Conservation (phyloP, 2,797 vertebrate species). For the Acridotheres tristis region DNA sequence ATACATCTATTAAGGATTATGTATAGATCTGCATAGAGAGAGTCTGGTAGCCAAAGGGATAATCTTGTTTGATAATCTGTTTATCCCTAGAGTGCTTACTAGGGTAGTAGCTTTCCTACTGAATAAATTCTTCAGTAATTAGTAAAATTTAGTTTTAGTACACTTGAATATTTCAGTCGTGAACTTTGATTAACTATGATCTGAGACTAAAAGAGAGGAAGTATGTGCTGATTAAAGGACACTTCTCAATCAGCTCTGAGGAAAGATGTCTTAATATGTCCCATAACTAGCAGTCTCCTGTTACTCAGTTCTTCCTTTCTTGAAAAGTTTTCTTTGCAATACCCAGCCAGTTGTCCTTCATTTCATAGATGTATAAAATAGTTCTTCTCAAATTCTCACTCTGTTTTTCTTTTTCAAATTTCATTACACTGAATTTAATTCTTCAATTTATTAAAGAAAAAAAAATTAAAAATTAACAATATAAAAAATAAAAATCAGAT, state of each 20-base stretch:
- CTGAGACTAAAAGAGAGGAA: background rate
- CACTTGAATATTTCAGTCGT: background rate
- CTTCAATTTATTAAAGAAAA: background rate
- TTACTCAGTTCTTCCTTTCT: background rate
- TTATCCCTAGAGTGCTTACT: background rate
- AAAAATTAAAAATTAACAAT: background rate
- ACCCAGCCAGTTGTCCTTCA: background rate
- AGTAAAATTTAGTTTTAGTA: background rate
- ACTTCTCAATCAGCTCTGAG: background rate
- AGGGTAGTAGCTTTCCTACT: background rate
- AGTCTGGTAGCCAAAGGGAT: background rate
- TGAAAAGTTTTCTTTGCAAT: background rate
- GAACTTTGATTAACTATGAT: background rate
- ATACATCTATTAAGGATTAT: background rate
- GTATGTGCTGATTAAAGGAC: background rate
- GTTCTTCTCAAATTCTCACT: background rate
- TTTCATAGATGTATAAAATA: background rate
- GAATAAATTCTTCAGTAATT: background rate
- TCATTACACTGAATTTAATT: background rate
- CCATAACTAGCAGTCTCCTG: background rate
- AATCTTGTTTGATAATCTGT: background rate
- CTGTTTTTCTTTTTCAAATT: background rate
- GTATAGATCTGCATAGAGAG: background rate
- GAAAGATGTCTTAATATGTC: background rate
- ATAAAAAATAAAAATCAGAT: background rate